Evolutionary conservation across 2,113 vertebrate genomes (phyloP).

Genomic region (Suncus etruscus): DNA sequence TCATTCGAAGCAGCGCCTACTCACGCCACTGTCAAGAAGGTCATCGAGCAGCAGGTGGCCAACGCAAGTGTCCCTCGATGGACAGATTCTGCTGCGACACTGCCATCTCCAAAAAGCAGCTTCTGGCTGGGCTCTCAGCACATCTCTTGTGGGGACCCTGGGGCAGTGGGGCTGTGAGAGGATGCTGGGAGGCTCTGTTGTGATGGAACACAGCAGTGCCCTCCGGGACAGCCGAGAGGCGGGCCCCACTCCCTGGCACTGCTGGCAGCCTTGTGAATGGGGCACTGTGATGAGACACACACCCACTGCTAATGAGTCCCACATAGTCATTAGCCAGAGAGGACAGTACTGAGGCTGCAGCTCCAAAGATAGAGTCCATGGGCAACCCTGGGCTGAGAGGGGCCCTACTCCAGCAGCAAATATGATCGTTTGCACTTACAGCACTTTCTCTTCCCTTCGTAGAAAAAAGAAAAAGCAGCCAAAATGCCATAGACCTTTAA

Average conservation of each 20-base stretch:
- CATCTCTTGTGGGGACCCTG: not conserved
- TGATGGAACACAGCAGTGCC: not conserved
- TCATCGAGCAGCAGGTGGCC: not conserved
- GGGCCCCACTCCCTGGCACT: slow-evolving; percentile 22
- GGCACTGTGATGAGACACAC: slow-evolving; percentile 70
- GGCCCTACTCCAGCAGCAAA: not conserved
- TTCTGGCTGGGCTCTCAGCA: not conserved
- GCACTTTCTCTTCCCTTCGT: too few species aligned
- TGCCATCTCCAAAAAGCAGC: not conserved
- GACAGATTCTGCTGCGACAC: not conserved
- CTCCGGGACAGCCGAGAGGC: not conserved
- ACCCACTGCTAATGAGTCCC: slow-evolving; percentile 74
- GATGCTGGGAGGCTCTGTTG: slow-evolving; percentile 39
- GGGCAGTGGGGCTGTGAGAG: not conserved
- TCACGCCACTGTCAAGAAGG: slow-evolving; percentile 40
- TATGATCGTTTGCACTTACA: not conserved
- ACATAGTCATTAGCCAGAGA: not conserved
- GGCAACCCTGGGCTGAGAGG: not conserved
- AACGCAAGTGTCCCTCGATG: not conserved
- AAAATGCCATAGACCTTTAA: not conserved
- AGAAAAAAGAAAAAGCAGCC: not conserved
- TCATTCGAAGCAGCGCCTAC: slow-evolving; percentile 42
- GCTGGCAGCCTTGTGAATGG: slow-evolving; percentile 60
- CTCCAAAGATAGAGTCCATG: not conserved
- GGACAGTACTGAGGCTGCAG: not conserved